Base-by-base conservation (phyloP, 2,888 invertebrate genomes). In the Isoperla grammatica region DNA sequence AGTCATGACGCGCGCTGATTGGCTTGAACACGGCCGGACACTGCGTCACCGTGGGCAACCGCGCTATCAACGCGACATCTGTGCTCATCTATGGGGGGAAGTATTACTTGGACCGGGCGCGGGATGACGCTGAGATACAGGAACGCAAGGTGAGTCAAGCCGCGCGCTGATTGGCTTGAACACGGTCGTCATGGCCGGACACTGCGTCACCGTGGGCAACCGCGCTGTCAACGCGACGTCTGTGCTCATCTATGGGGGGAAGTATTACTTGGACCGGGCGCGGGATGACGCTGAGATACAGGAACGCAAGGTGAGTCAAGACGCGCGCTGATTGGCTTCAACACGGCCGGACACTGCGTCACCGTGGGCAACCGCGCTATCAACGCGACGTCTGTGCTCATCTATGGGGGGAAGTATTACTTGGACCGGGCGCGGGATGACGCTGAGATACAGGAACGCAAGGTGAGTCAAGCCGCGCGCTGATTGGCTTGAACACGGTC, bases 281-380 rank as follows among this genome's bases (percentile, higher is more conserved):
- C 29, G 29, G 8, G 29, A 29, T 4, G 29, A 8, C 5, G 8
- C 29, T 29, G 29, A 29, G 29, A 29, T 29, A 4, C 29, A 29
- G 29, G 5, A 29, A 29, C 4, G 29, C 4, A 29, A 8, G 29
- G 29, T 29, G 29, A 29, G 54, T 86, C 85, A 67, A 85, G 86
- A 0, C 84, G 82, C 0, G 82, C 82, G 1, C 74, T 86, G 20
- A 77, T 86, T 3, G 75, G 80, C 0, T 74, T 75, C 60, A 72
- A 69, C n/a, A 85, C 85, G 68, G 84, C 84, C 0, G 84, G 84
- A 0, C 84, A 84, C 72, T 85, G 84, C 70, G 81, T 84, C 59
- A 81, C 83, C 1, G 69, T 67, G 49, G 68, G 68, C 1, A 69
- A 67, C 20, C 63, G 60, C 42, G 63, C 71, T 0, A 68, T 75